Conservation (phyloP, 2,888 invertebrate genomes). For the Netelia fuscicornis region DNA sequence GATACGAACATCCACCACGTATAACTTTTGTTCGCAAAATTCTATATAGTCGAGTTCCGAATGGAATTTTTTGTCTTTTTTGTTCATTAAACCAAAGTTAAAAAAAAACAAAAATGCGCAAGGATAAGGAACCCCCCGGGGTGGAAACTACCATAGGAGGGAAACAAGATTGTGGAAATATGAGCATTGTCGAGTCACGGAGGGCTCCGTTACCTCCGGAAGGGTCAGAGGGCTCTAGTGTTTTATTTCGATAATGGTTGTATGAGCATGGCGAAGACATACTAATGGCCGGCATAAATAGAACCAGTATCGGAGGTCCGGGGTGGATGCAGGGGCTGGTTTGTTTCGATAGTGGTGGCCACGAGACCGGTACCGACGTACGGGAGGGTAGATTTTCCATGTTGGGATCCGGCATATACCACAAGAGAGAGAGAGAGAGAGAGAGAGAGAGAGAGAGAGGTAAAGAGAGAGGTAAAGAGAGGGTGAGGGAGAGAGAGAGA, state of each 20-base stretch:
- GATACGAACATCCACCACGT: no score
- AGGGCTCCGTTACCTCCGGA: slow-evolving; percentile 1
- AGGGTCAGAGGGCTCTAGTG: slow-evolving; percentile 53
- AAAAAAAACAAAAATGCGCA: slow-evolving; percentile 3
- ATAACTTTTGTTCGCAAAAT: neutral
- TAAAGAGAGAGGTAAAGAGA: no score
- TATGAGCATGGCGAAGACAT: slow-evolving; percentile 34
- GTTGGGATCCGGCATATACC: slow-evolving; percentile 5
- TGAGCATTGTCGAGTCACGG: slow-evolving; percentile 36
- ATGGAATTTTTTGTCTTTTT: no score
- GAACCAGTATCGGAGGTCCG: slow-evolving; percentile 6
- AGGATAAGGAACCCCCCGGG: neutral
- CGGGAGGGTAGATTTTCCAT: slow-evolving; percentile 18
- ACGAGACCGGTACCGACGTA: neutral
- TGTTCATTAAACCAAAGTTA: neutral
- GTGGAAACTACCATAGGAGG: neutral
- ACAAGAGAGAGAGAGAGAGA: neutral
- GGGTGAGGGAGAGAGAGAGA: neutral
- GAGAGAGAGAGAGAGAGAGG: neutral
- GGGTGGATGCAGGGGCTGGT: neutral
- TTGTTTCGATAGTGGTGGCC: slow-evolving; percentile 24
- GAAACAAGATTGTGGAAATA: slow-evolving; percentile 36
- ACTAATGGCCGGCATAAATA: slow-evolving; percentile 52
- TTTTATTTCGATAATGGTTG: slow-evolving; percentile 46
- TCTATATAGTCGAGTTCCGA: neutral